Evolutionary conservation across 2,888 invertebrate species (phyloP).

Genomic region (Plebejus argus): DNA sequence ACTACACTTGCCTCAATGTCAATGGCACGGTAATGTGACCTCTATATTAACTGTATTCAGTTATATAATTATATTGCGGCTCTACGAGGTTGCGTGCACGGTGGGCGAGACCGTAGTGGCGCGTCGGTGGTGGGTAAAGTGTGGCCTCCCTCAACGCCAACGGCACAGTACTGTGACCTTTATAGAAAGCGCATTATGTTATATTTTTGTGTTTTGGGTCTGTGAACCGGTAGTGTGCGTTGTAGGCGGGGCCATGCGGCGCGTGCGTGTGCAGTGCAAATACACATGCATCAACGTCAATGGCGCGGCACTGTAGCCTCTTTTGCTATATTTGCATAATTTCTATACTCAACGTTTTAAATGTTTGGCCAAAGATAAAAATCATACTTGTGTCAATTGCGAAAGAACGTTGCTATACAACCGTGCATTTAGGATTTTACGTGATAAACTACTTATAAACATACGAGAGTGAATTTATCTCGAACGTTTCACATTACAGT

Average conservation of each 20-base stretch:
- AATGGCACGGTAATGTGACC: conserved; percentile 70
- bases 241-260: conserved; percentile 66
- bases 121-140: too few relatives aligned
- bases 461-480: too few relatives aligned
- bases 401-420: too few relatives aligned
- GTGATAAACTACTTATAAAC: background rate
- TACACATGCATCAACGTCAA: conserved; percentile 80
- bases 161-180: conserved; percentile 64
- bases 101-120: too few relatives aligned
- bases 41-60: background rate
- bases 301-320: conserved; percentile 64
- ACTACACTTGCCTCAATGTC: conserved; percentile 79
- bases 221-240: conserved; percentile 84
- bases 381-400: too few relatives aligned
- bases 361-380: too few relatives aligned
- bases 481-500: conserved; percentile 52
- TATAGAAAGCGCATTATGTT: too few relatives aligned
- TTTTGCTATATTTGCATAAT: too few relatives aligned
- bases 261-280: conserved; percentile 80
- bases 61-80: too few relatives aligned
- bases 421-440: too few relatives aligned
- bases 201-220: conserved; percentile 81
- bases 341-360: too few relatives aligned
- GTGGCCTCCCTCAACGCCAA: conserved; percentile 74
- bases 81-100: too few relatives aligned